A percentile compares a stretch with the other conserved stretches of the same genome.
phyloP scores from a whole-genome alignment of 2,113 vertebrate species.

The Fregata magnificens region DNA sequence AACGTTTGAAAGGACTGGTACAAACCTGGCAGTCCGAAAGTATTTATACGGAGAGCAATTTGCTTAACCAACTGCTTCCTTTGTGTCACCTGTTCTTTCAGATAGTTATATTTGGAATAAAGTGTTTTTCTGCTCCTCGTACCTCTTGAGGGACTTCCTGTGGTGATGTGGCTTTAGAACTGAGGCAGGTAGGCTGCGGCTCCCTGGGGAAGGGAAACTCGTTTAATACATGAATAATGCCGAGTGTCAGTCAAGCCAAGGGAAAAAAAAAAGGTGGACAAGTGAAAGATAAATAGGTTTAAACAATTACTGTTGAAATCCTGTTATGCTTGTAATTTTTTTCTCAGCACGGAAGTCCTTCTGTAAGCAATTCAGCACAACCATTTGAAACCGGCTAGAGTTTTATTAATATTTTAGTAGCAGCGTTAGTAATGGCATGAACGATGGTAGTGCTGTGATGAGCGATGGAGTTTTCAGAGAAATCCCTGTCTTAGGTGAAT shows the following conservation, averaged over 20 bases:
- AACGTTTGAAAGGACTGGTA: conserved; percentile 12
- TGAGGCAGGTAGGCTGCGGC: not conserved
- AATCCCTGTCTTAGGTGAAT: not conserved
- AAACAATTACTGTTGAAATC: conserved; percentile 45
- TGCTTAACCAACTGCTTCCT: conserved; percentile 53
- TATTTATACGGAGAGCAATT: conserved; percentile 37
- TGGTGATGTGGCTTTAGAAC: conserved; percentile 29
- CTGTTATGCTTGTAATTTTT: conserved; percentile 43
- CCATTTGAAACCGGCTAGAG: not conserved
- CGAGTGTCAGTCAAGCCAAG: not conserved
- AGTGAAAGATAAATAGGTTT: conserved; percentile 44
- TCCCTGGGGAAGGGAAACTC: conserved; percentile 11
- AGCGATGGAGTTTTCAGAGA: conserved; percentile 9
- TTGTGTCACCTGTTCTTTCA: conserved; percentile 34
- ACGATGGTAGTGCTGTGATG: not conserved
- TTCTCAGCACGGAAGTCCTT: conserved; percentile 52
- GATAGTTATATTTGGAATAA: conserved; percentile 36
- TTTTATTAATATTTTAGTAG: conserved; percentile 57
- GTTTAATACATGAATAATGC: not conserved
- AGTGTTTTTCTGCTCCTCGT: conserved; percentile 11
- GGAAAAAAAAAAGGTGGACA: not conserved
- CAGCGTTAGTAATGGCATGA: not conserved
- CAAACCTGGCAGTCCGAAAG: conserved; percentile 16
- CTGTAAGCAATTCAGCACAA: conserved; percentile 24
- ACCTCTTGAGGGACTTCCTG: conserved; percentile 31